Evolutionary conservation across 2,113 vertebrate genomes (phyloP), one percentile per base, ranked within the genome.

Genomic region (Phaetusa simplex): DNA sequence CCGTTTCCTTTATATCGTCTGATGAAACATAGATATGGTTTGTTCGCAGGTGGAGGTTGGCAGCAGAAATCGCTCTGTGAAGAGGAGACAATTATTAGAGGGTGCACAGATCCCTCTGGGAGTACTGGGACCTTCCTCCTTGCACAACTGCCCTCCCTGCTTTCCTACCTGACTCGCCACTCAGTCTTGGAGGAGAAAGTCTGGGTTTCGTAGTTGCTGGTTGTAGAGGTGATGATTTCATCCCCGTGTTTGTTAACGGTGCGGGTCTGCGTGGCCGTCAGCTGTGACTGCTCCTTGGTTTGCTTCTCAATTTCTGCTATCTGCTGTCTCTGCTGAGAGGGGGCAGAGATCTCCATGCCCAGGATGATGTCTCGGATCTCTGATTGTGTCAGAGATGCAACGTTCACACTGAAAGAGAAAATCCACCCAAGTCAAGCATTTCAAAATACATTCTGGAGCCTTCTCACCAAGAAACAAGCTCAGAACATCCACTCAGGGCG

Each of bases 221-320:
- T 99, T 84, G 99, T 99, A 29, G 99, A 99, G 73, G 99, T 99
- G 98, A 99, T 99, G 95, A 99, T 99, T 97, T 99, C 99, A 11
- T 99, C 99, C 1, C 99, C 99, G 6, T 99, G 99, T 84, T 99
- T 99, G 98, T 99, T 99, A 77, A 99, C 99, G 0, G 99, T 99
- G 64, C 99, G 99, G 7, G 99, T 99, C 98, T 99, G 99, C 0
- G 99, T 99, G 70, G 99, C 99, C 0, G 99, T 99, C 86, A 99
- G 99, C 90, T 99, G 99, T 0, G 99, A 99, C 97, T 99, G 99
- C 80, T 99, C 99, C 97, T 99, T 99, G 86, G 99, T 99, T 97
- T 99, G 99, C 97, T 99, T 99, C 97, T 99, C 99, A 7, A 99
- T 99, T 97, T 99, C 99, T 1, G 99, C 99, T 23, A 99, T 99